Evolutionary conservation across 2,797 vertebrate genomes (phyloP).

Genomic region (Agapornis canus): DNA sequence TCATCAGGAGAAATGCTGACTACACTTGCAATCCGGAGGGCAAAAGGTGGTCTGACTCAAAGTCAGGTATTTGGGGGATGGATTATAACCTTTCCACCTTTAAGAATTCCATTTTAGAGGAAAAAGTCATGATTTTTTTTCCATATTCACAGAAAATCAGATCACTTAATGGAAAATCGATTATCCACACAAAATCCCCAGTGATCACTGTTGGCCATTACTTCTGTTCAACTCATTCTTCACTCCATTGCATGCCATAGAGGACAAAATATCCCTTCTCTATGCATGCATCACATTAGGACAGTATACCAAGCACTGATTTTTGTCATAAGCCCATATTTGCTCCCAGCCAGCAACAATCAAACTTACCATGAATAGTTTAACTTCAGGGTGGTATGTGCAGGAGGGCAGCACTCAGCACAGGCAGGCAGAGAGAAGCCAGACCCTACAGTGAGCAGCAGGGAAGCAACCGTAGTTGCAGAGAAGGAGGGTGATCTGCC

Average conservation of each 20-base stretch:
- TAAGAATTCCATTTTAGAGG: accelerated
- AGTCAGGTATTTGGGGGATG: background rate
- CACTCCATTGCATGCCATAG: background rate
- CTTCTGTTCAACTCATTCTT: background rate
- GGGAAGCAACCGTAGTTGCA: background rate
- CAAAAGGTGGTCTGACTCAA: background rate
- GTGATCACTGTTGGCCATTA: background rate
- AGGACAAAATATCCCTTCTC: background rate
- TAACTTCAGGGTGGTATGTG: accelerated
- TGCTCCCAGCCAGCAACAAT: background rate
- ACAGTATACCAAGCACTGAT: background rate
- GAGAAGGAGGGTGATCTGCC: background rate
- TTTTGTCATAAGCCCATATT: background rate
- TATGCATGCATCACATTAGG: accelerated
- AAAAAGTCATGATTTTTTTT: background rate
- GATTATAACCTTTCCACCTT: background rate
- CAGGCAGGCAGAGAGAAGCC: background rate
- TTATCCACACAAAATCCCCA: background rate
- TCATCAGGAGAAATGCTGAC: background rate
- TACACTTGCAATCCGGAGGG: background rate
- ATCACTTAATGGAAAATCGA: background rate
- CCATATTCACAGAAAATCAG: background rate
- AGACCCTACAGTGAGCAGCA: background rate
- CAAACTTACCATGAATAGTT: background rate
- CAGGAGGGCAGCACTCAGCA: background rate